Evolutionary conservation across 2,888 invertebrate species (phyloP), one percentile per base, ranked within the genome.

Genomic region (Trissolcus japonicus): DNA sequence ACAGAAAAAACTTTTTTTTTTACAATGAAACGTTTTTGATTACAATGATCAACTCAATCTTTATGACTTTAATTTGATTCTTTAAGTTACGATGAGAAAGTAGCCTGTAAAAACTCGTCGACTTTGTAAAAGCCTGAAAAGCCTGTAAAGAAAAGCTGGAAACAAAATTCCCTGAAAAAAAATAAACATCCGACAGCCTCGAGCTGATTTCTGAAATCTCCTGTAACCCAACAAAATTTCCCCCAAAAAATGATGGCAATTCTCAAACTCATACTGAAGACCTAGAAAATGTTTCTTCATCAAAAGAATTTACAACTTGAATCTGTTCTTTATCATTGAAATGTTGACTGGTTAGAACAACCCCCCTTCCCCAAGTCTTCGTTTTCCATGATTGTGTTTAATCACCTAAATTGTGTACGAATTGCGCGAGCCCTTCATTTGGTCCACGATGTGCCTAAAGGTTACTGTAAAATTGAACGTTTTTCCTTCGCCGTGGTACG

Each of bases 71-170:
- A 35, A 35, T 14, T 48, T 17, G 19, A 13, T 57, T 62, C 16
- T 66, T 51, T 66, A 35, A 17, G 43, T 72, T 79, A 78, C 59
- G 63, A 59, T 75, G 76, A 65, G 14, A 19, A 51, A 46, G 81
- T 76, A 80, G 83, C 85, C 86, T 86, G 85, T 83, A 86, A 82
- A 84, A 66, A 80, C 79, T 79, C 80, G 84, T 82, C 80, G 83
- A 85, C 35, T 80, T 83, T 84, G 85, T 85, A 86, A 86, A 87
- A 69, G 87, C 87, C 87, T 88, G 87, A 86, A 84, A 86, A 87
- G 87, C 87, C 87, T 88, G 88, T 84, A 88, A 88, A 88, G 85
- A 88, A 86, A 88, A 86, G 87, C 88, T 89, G 89, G 84, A 89
- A 80, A 76, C 61, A 81, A 57, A 60, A 61, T 61, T 82, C 80